A percentile compares a stretch with the other conserved stretches of the same genome.
Conservation (phyloP, 2,113 vertebrate species). For the Dipodomys merriami region DNA sequence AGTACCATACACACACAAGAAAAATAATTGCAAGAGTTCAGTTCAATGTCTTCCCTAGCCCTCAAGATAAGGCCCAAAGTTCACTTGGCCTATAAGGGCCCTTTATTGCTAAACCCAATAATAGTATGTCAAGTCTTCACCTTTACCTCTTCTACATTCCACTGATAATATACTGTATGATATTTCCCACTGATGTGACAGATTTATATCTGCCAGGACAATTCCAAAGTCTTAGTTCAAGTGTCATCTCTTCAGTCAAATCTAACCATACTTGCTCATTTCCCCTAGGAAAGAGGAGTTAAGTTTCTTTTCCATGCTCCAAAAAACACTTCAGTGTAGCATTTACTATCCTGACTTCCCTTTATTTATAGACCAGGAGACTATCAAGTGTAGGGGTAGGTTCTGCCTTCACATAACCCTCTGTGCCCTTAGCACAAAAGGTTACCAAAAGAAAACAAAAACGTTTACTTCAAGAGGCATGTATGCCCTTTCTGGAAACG, state of each 20-base stretch:
- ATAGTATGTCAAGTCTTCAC: not conserved
- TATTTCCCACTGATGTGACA: not conserved
- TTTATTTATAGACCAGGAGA: not conserved
- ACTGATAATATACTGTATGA: not conserved
- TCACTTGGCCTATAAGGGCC: rapidly evolving
- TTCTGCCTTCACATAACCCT: not conserved
- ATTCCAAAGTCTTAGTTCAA: not conserved
- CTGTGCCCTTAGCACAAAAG: not conserved
- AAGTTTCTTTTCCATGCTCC: not conserved
- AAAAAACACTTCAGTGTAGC: not conserved
- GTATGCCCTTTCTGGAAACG: no score
- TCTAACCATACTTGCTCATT: not conserved
- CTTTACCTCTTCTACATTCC: not conserved
- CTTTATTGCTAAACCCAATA: not conserved
- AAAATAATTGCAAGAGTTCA: not conserved
- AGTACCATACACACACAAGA: not conserved
- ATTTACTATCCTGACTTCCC: not conserved
- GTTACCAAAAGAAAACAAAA: no score
- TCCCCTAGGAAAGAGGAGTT: not conserved
- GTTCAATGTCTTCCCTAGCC: not conserved
- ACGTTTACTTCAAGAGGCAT: no score
- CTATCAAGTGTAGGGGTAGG: not conserved
- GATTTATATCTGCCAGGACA: not conserved
- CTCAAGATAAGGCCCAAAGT: not conserved
- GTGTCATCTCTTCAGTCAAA: not conserved